Evolutionary conservation across 2,113 vertebrate genomes (phyloP), one percentile per base, ranked within the genome.

Genomic region (Ptychochromis oligacanthus): DNA sequence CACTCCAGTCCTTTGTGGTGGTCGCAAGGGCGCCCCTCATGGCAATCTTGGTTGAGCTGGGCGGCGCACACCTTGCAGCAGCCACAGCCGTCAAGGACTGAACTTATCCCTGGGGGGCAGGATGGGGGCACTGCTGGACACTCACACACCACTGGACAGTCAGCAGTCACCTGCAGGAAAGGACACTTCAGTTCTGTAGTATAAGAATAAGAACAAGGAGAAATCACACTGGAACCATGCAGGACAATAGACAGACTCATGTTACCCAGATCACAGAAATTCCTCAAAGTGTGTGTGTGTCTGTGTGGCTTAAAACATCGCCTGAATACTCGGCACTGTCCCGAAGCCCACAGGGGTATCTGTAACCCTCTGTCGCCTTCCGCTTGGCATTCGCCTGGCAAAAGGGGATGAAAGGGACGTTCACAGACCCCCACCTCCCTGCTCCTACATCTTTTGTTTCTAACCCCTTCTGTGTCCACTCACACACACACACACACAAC

Each of bases 31-130:
- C 84, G 91, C 2, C 87, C 91, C 22, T 91, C 88, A 6, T 94
- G 90, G 77, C 96, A 97, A 72, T 96, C 96, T 83, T 97, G 95
- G 82, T 97, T 96, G 20, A 97, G 96, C 88, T 97, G 96, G 20
- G 92, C 93, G 1, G 96, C 95, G 14, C 96, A 97, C 57, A 96
- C 95, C 77, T 96, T 96, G 82, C 96, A 97, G 92, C 96, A 97
- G 4, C 96, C 91, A 2, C 96, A 97, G 65, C 90, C 92, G 2
- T 97, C 96, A 0, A 92, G 92, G 7, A 96, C 91, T 7, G 89
- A 88, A 67, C 95, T 95, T 74, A 95, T 93, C 1, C 96, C 93
- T 0, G 95, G 93, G 34, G 93, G 94, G 31, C 96, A 96, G 52
- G 87, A 93, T 3, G 93, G 93, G 5, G 93, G 91, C 20, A 67